Evolutionary conservation across 2,888 invertebrate genomes (phyloP), one percentile per base, ranked within the genome.

Genomic region (Pyrrhosoma nymphula): DNA sequence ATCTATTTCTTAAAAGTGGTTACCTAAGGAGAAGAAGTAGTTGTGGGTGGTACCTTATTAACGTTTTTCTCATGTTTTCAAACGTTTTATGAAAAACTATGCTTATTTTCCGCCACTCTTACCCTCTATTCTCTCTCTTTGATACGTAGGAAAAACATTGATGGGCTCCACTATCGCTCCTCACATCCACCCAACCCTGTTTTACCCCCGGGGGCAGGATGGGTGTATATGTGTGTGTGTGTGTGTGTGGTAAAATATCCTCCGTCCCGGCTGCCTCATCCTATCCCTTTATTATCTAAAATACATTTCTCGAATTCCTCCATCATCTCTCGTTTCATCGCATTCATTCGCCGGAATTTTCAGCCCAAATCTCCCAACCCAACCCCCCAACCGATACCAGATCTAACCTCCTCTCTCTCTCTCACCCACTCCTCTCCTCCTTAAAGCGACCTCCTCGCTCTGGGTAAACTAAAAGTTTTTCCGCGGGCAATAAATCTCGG

Each of bases 231-330:
- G n/a, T n/a, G 39, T 55, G 47, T 63, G 30, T 30, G 60, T 47
- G 4, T 47, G 47, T 47, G 47, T 8, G 60, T n/a, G 30, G 60
- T 39, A 93, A 91, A 91, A 69, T 69, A 69, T 93, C 69, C 47
- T 6, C 47, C 47, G 10, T 26, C 69, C 26, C 69, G 23, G 26
- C 8, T 26, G 10, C 26, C 20, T n/a, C 16, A 2, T 82, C 16
- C 75, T 18, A 47, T 69, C 3, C 93, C 47, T 93, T 93, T 93
- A 75, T 93, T 93, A 93, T 93, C 93, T 93, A 63, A 47, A 91
- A 91, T 91, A 69, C 91, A 75, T 93, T 93, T 93, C 93, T 47
- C 47, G 55, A 63, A 93, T 93, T 93, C 75, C n/a, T 82, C 30
- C 82, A 16, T 69, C 69, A 69, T 75, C 69, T 69, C 69, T 47